Conservation (phyloP, 2,113 vertebrate genomes). For the Rattus rattus region DNA sequence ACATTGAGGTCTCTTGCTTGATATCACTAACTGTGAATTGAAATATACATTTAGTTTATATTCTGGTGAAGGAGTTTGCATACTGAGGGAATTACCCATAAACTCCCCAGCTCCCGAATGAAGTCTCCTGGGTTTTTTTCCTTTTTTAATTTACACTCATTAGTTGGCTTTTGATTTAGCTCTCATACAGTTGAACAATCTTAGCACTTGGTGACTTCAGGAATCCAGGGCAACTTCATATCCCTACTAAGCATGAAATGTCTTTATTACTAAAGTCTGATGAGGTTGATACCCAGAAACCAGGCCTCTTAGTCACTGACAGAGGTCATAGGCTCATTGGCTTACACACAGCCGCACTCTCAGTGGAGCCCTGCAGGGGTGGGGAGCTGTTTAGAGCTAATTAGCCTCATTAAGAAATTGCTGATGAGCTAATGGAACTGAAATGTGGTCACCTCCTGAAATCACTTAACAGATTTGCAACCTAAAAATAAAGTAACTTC, state of each 20-base stretch:
- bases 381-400: constrained; percentile 57
- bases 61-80: not conserved
- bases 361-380: not conserved
- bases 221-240: not conserved
- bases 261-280: not conserved
- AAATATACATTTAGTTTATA: constrained; percentile 44
- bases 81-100: constrained; percentile 20
- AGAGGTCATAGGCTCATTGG: not conserved
- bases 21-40: constrained; percentile 43
- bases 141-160: not conserved
- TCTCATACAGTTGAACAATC: not conserved
- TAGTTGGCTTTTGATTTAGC: not conserved
- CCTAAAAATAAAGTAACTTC: constrained; percentile 62
- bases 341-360: not conserved
- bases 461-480: constrained; percentile 56
- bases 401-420: constrained; percentile 67
- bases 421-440: constrained; percentile 51
- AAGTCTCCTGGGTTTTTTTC: not conserved
- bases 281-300: not conserved
- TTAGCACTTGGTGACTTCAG: not conserved
- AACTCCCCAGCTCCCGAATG: constrained; percentile 17
- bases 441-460: constrained; percentile 69
- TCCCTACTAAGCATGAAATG: not conserved
- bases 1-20: constrained; percentile 40
- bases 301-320: not conserved